These are phyloP conservation scores for Furnarius figulus DNA, from an alignment of 2,113 vertebrate genomes.

Conservation along the genomic window DNA sequence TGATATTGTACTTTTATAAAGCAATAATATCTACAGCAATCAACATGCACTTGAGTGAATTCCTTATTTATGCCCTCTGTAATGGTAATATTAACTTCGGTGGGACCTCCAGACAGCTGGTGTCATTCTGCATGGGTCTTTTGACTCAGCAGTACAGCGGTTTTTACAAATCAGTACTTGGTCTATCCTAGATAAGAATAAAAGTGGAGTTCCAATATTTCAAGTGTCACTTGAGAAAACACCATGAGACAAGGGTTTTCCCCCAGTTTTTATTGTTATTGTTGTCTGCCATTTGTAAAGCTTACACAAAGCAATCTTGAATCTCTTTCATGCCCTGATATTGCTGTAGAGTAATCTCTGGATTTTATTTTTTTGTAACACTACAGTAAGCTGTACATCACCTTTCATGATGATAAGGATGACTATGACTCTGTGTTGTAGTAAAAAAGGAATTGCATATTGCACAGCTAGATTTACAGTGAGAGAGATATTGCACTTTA, in stretches of 20 bases:
- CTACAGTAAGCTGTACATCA: not conserved
- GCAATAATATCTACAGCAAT: not conserved
- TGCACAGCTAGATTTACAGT: not conserved
- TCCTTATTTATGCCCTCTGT: not conserved
- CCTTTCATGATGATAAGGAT: not conserved
- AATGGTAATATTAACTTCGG: not conserved
- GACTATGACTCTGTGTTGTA: not conserved
- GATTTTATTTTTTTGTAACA: not conserved
- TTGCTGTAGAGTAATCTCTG: not conserved
- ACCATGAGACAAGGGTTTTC: not conserved
- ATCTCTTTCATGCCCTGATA: slow-evolving; percentile 2
- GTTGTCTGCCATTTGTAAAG: not conserved
- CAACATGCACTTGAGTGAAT: not conserved
- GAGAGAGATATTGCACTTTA: not conserved
- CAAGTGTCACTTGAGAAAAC: not conserved
- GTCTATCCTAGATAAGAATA: not conserved
- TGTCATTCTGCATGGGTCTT: not conserved
- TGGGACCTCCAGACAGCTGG: not conserved
- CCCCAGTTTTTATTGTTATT: not conserved
- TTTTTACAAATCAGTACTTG: not conserved
- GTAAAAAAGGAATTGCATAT: not conserved
- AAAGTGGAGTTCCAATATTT: not conserved
- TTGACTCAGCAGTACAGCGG: not conserved
- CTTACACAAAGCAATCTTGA: slow-evolving; percentile 10
- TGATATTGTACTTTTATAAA: not conserved